Evolutionary conservation across 2,888 invertebrate species (phyloP), one percentile per base, ranked within the genome.

Genomic region (Seira ritae): DNA sequence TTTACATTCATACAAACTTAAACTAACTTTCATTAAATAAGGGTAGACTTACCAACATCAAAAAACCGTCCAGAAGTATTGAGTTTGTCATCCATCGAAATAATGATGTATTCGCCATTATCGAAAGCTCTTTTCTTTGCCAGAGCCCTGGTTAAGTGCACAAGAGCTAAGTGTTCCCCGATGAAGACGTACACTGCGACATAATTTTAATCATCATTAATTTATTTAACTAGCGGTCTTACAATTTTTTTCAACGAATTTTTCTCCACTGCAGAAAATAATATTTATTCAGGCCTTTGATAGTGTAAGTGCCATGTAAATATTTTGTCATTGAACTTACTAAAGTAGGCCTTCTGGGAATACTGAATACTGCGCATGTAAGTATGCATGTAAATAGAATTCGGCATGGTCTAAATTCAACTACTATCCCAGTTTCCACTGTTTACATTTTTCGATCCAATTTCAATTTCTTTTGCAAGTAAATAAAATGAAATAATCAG

Each of bases 141-240:
- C 89, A 98, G 92, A 74, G 95, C 95, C 85, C 94, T 93, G 89
- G 97, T 94, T 90, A 97, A 95, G 91, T 95, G 95, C 81, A 96
- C 95, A 90, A 97, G 92, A 0, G 96, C 96, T 84, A 96, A 95
- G 89, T 96, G 95, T 90, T 96, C 96, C 0, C 97, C 97, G 77
- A 97, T 94, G 90, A 97, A 96, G 31, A 98, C 95, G 91, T 97
- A 98, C 17, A 98, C 97, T 97, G 92, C n/a, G 90, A 84, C 80
- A 87, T 15, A 37, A 67, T 42, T 46, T 84, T 22, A 62, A 23
- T 19, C n/a, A n/a, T n/a, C n/a, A n/a, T n/a, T n/a, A n/a, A n/a
- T n/a, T n/a, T n/a, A n/a, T n/a, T n/a, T n/a, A n/a, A n/a, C n/a
- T n/a, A n/a, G n/a, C n/a, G n/a, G n/a, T n/a, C n/a, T n/a, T n/a